Conservation (phyloP, 1,140 invertebrate genomes). For the Frieseomelitta varia region DNA sequence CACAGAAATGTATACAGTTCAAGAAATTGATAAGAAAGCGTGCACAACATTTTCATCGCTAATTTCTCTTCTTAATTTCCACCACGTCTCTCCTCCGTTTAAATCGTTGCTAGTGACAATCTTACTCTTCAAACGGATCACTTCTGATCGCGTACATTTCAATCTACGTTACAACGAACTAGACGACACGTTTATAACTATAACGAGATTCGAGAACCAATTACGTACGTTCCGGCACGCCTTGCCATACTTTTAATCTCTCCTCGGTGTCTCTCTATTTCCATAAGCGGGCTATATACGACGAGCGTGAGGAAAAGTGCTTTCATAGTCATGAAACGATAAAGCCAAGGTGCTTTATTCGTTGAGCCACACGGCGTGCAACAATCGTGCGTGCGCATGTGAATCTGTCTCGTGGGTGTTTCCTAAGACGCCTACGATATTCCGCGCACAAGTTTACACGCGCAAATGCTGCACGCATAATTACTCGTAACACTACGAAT, state of each 20-base stretch:
- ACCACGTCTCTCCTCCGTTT: too few species aligned
- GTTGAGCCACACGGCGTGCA: background rate
- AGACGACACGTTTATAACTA: too few species aligned
- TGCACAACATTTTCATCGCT: too few species aligned
- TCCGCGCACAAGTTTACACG: conserved; percentile 14
- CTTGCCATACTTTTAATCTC: background rate
- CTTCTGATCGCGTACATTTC: too few species aligned
- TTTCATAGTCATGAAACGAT: background rate
- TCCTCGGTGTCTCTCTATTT: background rate
- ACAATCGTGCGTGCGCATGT: background rate
- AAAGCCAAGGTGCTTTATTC: background rate
- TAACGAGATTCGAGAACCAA: too few species aligned
- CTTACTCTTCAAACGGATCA: too few species aligned
- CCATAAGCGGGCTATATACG: background rate
- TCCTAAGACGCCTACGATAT: background rate
- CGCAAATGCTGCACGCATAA: conserved; percentile 18
- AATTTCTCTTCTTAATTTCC: too few species aligned
- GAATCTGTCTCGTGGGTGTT: conserved; percentile 16
- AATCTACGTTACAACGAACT: too few species aligned
- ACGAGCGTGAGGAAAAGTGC: background rate
- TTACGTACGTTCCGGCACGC: too few species aligned
- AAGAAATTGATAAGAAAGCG: too few species aligned
- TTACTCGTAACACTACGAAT: background rate
- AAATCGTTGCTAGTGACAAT: too few species aligned
- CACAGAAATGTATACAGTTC: too few species aligned